Percentiles rank a stretch among this genome's conserved stretches.
phyloP scores from a whole-genome alignment of 2,797 vertebrate genomes.

The Spondyliosoma cantharus region DNA sequence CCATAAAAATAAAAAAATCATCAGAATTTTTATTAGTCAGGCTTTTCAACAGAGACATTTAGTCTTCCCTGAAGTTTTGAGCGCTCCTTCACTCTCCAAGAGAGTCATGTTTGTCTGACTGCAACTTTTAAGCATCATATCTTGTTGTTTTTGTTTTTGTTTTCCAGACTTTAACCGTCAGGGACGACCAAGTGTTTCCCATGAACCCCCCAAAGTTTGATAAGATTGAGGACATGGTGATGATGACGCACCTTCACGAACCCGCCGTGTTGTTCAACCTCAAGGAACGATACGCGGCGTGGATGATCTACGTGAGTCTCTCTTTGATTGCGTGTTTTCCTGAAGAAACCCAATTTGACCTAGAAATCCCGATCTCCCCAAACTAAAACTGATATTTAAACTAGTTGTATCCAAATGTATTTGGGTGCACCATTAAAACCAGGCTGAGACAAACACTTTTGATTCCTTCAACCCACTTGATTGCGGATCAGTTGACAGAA shows the following conservation, averaged over 20 bases:
- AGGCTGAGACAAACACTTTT: background rate
- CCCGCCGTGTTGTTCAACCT: conserved; percentile 90
- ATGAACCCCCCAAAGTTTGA: conserved; percentile 88
- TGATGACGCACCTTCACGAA: conserved; percentile 88
- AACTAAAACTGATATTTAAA: too few species aligned
- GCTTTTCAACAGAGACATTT: conserved; percentile 15
- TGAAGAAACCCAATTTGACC: too few species aligned
- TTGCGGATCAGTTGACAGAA: background rate
- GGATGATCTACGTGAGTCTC: conserved; percentile 90
- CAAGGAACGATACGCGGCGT: conserved; percentile 89
- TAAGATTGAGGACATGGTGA: conserved; percentile 89
- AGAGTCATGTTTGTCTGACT: background rate
- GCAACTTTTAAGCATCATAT: background rate
- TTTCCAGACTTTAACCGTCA: conserved; percentile 77
- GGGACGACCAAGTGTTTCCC: conserved; percentile 82
- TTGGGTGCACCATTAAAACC: background rate
- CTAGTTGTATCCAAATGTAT: background rate
- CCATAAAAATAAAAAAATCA: conserved; percentile 16
- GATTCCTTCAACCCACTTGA: background rate
- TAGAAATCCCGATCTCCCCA: too few species aligned
- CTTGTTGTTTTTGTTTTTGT: background rate
- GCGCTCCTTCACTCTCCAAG: background rate
- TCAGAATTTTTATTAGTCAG: conserved; percentile 8
- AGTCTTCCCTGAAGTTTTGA: conserved; percentile 11
- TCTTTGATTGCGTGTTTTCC: too few species aligned